Percentiles rank a stretch among this genome's conserved stretches.
phyloP scores from a whole-genome alignment of 2,888 invertebrate species.

The Apamea sordens region DNA sequence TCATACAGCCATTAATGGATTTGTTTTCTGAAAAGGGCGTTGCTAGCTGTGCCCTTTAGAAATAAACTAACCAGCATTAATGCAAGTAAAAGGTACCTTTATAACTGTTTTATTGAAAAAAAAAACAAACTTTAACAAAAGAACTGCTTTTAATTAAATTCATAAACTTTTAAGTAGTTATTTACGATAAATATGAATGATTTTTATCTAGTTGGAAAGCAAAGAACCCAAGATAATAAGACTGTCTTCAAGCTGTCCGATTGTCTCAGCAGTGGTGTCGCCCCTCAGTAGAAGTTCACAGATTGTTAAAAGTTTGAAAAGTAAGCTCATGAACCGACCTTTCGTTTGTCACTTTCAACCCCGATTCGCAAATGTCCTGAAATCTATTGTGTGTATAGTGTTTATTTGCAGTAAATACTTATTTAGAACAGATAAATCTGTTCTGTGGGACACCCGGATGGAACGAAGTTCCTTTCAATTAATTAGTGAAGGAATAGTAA shows the following conservation, averaged over 20 bases:
- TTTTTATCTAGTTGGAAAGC: constrained; percentile 94
- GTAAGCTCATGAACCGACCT: constrained; percentile 98
- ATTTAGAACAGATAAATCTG: too few relatives aligned
- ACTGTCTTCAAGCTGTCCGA: constrained; percentile 98
- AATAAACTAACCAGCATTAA: background rate
- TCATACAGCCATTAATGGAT: too few relatives aligned
- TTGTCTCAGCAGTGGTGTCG: constrained; percentile 98
- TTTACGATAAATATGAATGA: background rate
- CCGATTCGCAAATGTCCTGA: constrained; percentile 99
- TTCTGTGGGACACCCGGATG: too few relatives aligned
- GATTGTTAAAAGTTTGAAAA: constrained; percentile 98
- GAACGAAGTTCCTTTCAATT: too few relatives aligned
- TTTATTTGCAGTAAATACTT: too few relatives aligned
- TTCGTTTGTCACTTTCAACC: constrained; percentile 99
- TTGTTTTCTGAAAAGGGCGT: constrained; percentile 91
- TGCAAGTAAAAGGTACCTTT: too few relatives aligned
- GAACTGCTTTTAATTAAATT: too few relatives aligned
- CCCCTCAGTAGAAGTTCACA: constrained; percentile 97
- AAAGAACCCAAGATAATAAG: constrained; percentile 98
- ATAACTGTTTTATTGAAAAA: too few relatives aligned
- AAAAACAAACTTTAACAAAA: too few relatives aligned
- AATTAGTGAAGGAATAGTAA: too few relatives aligned
- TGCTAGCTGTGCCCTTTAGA: constrained; percentile 92
- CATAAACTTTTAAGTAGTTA: background rate
- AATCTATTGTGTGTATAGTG: too few relatives aligned